Conservation (phyloP, 1,140 invertebrate genomes). For the Mylabris phalerata region DNA sequence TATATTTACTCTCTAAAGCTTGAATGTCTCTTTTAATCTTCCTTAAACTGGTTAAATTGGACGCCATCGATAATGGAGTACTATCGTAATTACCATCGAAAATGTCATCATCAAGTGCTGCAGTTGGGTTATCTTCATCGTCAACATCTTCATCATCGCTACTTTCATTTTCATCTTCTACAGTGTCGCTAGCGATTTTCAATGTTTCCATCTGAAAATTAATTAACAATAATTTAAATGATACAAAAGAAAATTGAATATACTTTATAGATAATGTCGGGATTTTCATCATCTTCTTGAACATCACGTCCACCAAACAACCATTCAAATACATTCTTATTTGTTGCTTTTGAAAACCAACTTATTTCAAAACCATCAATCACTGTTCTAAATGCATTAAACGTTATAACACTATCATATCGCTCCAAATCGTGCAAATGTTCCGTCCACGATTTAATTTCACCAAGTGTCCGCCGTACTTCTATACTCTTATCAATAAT, state of each 20-base stretch:
- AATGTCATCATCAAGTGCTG: constrained; percentile 8
- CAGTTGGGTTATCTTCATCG: not conserved
- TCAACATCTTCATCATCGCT: constrained; percentile 10
- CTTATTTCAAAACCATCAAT: constrained; percentile 17
- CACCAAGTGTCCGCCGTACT: not conserved
- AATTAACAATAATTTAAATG: too few species aligned
- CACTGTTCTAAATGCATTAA: constrained; percentile 19
- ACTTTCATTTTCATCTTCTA: not conserved
- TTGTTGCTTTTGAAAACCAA: constrained; percentile 26
- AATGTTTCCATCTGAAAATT: too few species aligned
- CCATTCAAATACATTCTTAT: constrained; percentile 24
- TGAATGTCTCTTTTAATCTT: not conserved
- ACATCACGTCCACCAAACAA: constrained; percentile 16
- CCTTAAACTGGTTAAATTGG: not conserved
- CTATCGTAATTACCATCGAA: constrained; percentile 1
- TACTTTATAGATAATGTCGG: not conserved
- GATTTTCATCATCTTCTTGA: not conserved
- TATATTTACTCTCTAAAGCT: not conserved
- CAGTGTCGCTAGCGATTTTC: not conserved
- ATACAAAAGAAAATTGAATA: not conserved
- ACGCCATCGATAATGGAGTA: not conserved
- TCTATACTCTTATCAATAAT: not conserved
- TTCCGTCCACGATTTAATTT: constrained; percentile 19
- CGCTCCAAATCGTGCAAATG: constrained; percentile 1
- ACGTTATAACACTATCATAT: constrained; percentile 17